Base-by-base conservation (phyloP, 2,797 vertebrate species). In the Orestias chungarensis region DNA sequence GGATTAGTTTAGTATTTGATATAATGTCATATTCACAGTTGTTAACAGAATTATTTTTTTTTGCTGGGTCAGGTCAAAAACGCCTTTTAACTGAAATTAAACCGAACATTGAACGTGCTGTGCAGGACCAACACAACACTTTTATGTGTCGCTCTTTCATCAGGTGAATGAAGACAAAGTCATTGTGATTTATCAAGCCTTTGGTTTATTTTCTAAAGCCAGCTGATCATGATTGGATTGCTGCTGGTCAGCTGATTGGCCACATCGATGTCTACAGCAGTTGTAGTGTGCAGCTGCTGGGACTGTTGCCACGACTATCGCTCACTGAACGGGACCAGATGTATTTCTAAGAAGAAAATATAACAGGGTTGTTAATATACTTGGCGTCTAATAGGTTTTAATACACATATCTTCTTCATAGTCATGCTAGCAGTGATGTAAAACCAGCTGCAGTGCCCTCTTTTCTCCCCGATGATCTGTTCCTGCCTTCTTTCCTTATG, bases 191-290 rank as follows among this genome's bases (percentile, higher is more conserved):
- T 80, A 89, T 88, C 87, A 69, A 73, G 61, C 23, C 61, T 88
- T 82, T 65, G 80, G 88, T 90, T 78, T 65, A 64, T 76, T 80
- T 80, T 67, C n/a, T 74, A 5, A 80, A 86, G 83, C 43, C 47
- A 78, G 70, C 73, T 75, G 85, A 86, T 86, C 78, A 75, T 42
- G 74, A 88, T 84, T 72, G 80, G 90, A 87, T 83, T 73, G 35
- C 77, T 88, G 84, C 50, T 54, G 31, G 72, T 54, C 62, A 82
- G n/a, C 64, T 80, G 82, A 87, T 82, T 82, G 79, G 77, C 81
- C 78, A 33, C 27, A 66, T 17, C 68, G 74, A 67, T 79, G 50
- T 50, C 50, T 62, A 18, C 49, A 31, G 12, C 15, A 12, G 44
- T 57, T 72, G 33, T 54, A 54, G 46, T 52, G 77, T 87, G 74